Evolutionary conservation across 2,888 invertebrate genomes (phyloP).

Genomic region (Hylaea fasciaria): DNA sequence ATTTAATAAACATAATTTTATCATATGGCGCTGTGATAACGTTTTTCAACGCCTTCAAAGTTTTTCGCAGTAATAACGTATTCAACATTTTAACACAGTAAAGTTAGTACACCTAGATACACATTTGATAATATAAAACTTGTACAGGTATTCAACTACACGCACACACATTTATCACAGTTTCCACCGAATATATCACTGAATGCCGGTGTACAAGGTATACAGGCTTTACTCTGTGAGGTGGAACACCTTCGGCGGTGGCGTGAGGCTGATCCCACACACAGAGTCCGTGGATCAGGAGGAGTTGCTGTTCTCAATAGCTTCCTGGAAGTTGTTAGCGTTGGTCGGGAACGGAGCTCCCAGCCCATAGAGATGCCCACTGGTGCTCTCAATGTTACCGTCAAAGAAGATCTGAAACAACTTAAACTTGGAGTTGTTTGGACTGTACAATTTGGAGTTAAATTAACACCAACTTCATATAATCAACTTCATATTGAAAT

Average conservation of each 20-base stretch:
- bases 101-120: not conserved
- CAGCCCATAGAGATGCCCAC: constrained; percentile 97
- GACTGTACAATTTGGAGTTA: constrained; percentile 9
- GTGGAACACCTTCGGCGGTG: constrained; percentile 14
- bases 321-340: constrained; percentile 87
- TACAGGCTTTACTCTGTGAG: not conserved
- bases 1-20: too few species aligned
- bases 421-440: constrained; percentile 95
- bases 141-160: constrained; percentile 6
- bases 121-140: too few species aligned
- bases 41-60: too few species aligned
- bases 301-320: constrained; percentile 88
- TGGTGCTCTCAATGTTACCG: constrained; percentile 98
- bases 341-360: constrained; percentile 94
- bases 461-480: not conserved
- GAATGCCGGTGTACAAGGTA: too few species aligned
- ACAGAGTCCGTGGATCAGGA: constrained; percentile 57
- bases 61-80: too few species aligned
- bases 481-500: too few species aligned
- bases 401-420: constrained; percentile 96
- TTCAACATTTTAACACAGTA: too few species aligned
- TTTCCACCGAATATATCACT: constrained; percentile 19
- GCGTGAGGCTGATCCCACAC: constrained; percentile 42
- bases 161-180: constrained; percentile 44
- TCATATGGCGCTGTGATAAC: too few species aligned